A percentile compares a stretch with the other conserved stretches of the same genome.
These are phyloP conservation scores for Synergus itoensis DNA, from an alignment of 2,888 invertebrate species.

Conservation along the genomic window DNA sequence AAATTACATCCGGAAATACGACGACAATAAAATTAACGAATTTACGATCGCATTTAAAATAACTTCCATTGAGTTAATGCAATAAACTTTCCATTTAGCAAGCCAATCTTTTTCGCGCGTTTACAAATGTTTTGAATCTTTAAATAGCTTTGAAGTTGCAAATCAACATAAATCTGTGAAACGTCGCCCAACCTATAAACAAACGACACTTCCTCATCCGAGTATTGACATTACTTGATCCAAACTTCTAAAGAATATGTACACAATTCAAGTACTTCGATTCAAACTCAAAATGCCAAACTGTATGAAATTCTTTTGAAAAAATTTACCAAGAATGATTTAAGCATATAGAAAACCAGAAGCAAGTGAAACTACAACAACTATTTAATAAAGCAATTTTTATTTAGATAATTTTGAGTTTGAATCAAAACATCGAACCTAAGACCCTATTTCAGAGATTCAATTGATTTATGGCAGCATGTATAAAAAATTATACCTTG, in stretches of 20 bases:
- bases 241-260: constrained; percentile 16
- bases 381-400: neutral
- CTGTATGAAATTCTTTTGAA: neutral
- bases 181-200: neutral
- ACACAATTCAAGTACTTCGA: constrained; percentile 20
- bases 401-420: constrained; percentile 15
- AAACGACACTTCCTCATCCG: neutral
- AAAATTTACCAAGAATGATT: neutral
- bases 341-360: neutral
- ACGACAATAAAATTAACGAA: constrained; percentile 5
- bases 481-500: constrained; percentile 25
- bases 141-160: neutral
- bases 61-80: neutral
- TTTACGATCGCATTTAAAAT: neutral
- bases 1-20: neutral
- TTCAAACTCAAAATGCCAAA: constrained; percentile 12
- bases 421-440: constrained; percentile 17
- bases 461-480: constrained; percentile 36
- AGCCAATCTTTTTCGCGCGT: neutral
- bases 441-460: constrained; percentile 27
- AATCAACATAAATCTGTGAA: neutral
- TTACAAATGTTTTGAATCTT: neutral
- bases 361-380: neutral
- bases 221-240: neutral
- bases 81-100: neutral